These are phyloP conservation scores for Hirtodrosophila trivittata DNA, from an alignment of 2,888 invertebrate species.

Conservation along the genomic window DNA sequence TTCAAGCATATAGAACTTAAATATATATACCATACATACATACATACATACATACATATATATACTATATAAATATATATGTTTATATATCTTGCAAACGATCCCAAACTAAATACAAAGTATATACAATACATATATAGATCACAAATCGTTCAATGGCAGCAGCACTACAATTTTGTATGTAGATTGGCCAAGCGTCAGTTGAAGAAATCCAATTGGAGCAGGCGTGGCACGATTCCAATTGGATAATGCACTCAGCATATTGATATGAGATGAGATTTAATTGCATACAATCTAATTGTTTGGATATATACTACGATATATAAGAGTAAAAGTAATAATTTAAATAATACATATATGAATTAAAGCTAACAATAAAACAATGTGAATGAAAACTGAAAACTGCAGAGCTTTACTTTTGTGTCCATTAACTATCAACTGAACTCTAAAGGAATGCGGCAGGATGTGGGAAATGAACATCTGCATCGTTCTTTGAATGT, in stretches of 20 bases:
- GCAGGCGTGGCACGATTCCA: neutral
- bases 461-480: too few species aligned
- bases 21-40: slow-evolving; percentile 24
- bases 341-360: slow-evolving; percentile 49
- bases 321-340: slow-evolving; percentile 52
- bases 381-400: slow-evolving; percentile 61
- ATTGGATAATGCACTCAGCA: slow-evolving; percentile 29
- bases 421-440: neutral
- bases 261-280: slow-evolving; percentile 55
- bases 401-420: neutral
- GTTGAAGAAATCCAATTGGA: too few species aligned
- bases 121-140: slow-evolving; percentile 11
- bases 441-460: too few species aligned
- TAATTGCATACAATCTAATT: slow-evolving; percentile 78
- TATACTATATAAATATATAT: slow-evolving; percentile 5
- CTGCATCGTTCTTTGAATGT: too few species aligned
- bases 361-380: slow-evolving; percentile 71
- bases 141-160: neutral
- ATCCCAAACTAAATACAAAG: neutral
- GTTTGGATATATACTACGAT: slow-evolving; percentile 71
- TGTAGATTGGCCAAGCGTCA: too few species aligned
- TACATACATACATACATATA: slow-evolving; percentile 43
- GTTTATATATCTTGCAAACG: neutral
- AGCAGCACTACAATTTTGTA: too few species aligned
- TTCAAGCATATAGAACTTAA: slow-evolving; percentile 36